Percentiles rank a stretch among this genome's conserved stretches.
Evolutionary conservation across 2,113 vertebrate species (phyloP).

Genomic region (Taxidea taxus): DNA sequence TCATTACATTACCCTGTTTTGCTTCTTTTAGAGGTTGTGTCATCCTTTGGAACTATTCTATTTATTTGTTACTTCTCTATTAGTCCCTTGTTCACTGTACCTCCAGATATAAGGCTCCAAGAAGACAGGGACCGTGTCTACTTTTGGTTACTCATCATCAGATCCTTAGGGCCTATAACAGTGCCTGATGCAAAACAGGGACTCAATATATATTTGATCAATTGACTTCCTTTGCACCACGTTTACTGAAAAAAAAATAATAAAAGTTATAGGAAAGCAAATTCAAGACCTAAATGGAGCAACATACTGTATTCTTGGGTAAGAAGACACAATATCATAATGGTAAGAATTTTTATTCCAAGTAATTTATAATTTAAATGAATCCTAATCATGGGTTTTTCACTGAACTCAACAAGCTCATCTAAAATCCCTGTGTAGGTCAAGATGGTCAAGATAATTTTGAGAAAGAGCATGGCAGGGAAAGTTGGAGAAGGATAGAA

Average conservation of each 20-base stretch:
- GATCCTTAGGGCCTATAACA: not conserved
- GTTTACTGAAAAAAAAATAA: not conserved
- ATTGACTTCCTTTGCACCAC: not conserved
- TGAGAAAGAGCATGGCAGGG: not conserved
- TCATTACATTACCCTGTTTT: not conserved
- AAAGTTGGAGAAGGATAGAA: slow-evolving; percentile 13
- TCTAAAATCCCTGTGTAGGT: not conserved
- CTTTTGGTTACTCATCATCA: not conserved
- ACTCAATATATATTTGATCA: not conserved
- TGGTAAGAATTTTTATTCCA: not conserved
- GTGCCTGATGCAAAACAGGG: not conserved
- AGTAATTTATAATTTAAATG: slow-evolving; percentile 1
- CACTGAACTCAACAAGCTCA: not conserved
- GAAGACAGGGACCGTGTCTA: not conserved
- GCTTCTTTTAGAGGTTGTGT: not conserved
- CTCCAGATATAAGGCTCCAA: not conserved
- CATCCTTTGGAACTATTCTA: not conserved
- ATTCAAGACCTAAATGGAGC: not conserved
- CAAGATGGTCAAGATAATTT: not conserved
- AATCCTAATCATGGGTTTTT: not conserved
- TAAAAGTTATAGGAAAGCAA: not conserved
- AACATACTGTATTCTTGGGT: not conserved
- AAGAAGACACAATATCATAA: not conserved
- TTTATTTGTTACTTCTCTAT: not conserved
- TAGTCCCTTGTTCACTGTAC: not conserved